Evolutionary conservation across 2,797 vertebrate genomes (phyloP), one percentile per base, ranked within the genome.

Genomic region (Lutjanus argentimaculatus): DNA sequence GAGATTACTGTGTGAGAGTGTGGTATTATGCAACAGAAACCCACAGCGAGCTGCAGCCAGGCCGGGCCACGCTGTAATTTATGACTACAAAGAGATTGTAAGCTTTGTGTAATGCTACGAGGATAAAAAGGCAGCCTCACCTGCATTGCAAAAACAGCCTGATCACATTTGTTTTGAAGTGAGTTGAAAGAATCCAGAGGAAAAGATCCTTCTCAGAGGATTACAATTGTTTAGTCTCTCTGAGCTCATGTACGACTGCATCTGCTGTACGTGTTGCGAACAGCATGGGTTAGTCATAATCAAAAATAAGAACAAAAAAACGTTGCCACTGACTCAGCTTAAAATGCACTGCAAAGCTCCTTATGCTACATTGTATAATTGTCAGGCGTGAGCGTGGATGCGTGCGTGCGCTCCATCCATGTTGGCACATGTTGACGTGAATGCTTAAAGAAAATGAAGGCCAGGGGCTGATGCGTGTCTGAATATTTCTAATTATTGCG

Each of bases 401-500:
- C 0, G 17, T 62, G 62, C 36, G 65, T 43, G 45, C 10, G 22
- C 22, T 64, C 16, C 49, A 56, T 77, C 67, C 62, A 49, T 59
- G 77, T 46, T 73, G 83, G 66, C 69, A 73, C 77, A 81, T 53
- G 58, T 45, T 42, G 64, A 73, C 7, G 12, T 48, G 51, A 51
- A 67, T 16, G 76, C 76, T 69, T 66, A 51, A 63, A 81, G 85
- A 79, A 85, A 79, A 85, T 68, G 57, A 84, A 84, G 62, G 68
- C 71, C 11, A 14, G 21, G 22, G 68, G 56, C 63, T 69, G 75
- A 67, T 82, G 77, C 58, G 61, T 80, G 78, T 85, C 86, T 82
- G 81, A 79, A 83, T 88, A 74, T 77, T 90, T 91, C 80, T 88
- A 92, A 91, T 92, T 88, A 90, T 78, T 75, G 84, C 13, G 69